phyloP scores from a whole-genome alignment of 1,140 invertebrate genomes.

The Anthonomus grandis region DNA sequence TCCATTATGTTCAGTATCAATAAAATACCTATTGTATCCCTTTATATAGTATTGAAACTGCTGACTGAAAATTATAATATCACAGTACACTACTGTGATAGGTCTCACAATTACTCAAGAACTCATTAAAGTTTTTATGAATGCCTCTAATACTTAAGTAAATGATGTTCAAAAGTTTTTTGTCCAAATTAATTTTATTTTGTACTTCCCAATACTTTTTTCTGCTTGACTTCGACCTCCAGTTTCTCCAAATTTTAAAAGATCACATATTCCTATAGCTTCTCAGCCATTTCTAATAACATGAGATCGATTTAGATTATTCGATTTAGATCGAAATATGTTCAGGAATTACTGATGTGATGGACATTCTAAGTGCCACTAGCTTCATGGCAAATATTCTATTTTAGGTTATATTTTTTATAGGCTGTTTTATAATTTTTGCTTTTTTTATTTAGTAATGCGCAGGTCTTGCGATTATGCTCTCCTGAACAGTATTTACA shows the following conservation, averaged over 20 bases:
- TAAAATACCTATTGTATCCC: too few species aligned
- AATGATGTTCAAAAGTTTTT: neutral
- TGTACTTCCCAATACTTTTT: too few species aligned
- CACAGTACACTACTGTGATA: too few species aligned
- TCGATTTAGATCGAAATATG: neutral
- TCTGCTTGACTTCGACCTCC: too few species aligned
- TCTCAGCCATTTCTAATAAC: neutral
- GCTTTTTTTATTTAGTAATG: slow-evolving; percentile 7
- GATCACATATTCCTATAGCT: neutral
- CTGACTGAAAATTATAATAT: too few species aligned
- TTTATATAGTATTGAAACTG: too few species aligned
- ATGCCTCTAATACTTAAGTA: slow-evolving; percentile 1
- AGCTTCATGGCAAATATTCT: too few species aligned
- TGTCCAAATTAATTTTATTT: neutral
- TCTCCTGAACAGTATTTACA: slow-evolving; percentile 3
- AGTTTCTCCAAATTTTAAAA: neutral
- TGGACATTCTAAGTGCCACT: too few species aligned
- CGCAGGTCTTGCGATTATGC: slow-evolving; percentile 2
- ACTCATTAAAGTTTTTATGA: slow-evolving; percentile 3
- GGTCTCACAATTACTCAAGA: neutral
- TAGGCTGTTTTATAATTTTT: slow-evolving; percentile 7
- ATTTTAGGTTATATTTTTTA: slow-evolving; percentile 13
- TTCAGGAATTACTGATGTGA: neutral
- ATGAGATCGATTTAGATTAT: too few species aligned
- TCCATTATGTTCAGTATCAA: too few species aligned